Evolutionary conservation across 2,888 invertebrate species (phyloP).

Genomic region (Hedya salicella): DNA sequence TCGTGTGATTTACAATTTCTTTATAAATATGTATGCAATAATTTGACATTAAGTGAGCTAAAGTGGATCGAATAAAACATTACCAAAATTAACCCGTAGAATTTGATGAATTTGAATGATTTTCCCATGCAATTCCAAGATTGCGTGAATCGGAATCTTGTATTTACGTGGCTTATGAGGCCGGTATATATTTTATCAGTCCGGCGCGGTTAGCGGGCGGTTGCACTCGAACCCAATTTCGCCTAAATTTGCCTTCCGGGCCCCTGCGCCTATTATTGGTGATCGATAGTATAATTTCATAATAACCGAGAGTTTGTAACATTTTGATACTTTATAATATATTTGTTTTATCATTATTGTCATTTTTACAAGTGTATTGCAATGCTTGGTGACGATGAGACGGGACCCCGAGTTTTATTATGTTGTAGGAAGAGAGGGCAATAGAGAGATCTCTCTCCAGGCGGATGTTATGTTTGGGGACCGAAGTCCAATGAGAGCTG

Average conservation of each 20-base stretch:
- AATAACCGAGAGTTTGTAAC: slow-evolving; percentile 63
- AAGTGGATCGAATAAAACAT: background rate
- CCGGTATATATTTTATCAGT: slow-evolving; percentile 64
- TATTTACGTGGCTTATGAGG: slow-evolving; percentile 73
- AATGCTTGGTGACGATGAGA: no score
- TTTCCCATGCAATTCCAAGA: slow-evolving; percentile 10
- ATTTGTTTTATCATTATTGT: background rate
- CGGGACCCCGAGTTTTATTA: no score
- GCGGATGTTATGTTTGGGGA: no score
- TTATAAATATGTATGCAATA: slow-evolving; percentile 11
- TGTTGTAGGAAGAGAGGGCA: no score
- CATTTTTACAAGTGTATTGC: no score
- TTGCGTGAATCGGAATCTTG: slow-evolving; percentile 41
- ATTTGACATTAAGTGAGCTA: background rate
- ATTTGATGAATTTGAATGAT: slow-evolving; percentile 11
- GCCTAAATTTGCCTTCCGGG: slow-evolving; percentile 79
- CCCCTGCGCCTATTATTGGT: slow-evolving; percentile 72
- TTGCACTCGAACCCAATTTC: slow-evolving; percentile 79
- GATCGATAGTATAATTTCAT: slow-evolving; percentile 81
- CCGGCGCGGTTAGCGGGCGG: slow-evolving; percentile 69
- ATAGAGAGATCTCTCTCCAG: no score
- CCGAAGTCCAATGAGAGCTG: no score
- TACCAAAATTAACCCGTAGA: slow-evolving; percentile 4
- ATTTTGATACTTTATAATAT: background rate
- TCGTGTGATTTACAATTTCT: no score